Evolutionary conservation across 1,140 invertebrate genomes (phyloP), one percentile per base, ranked within the genome.

Genomic region (Euschistus heros): DNA sequence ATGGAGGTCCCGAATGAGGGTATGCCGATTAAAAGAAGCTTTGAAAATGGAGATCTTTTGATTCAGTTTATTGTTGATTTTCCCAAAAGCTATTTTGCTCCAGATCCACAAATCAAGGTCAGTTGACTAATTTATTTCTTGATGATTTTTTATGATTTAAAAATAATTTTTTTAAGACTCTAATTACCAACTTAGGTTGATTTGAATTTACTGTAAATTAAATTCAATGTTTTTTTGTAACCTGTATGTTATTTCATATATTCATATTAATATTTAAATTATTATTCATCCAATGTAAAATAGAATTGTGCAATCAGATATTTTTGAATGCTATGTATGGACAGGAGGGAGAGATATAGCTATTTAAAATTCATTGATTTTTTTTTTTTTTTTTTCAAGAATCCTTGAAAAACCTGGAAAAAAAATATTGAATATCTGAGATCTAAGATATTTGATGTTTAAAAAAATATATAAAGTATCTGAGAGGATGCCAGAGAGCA

Each of bases 51-150:
- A 46, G 85, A 90, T 74, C 77, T 97, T n/a, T 90, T 91, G 72
- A 83, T 97, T 63, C 84, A 87, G 70, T 95, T 96, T 78, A 81
- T 83, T 72, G 85, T 97, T 15, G 81, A 81, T 62, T 95, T 96
- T 74, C 94, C 94, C 33, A 78, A 84, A 66, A 86, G 84, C 70
- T 81, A 92, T 72, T 95, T 94, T 76, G 80, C 84, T 50, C 76
- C 80, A 67, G 82, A 87, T 69, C 80, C 81, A 47, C 80, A 83
- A 69, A 73, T 91, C 66, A 81, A 79, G 76, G 81, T 82, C 73
- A 67, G 65, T 14, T 27, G 7, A 59, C 7, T 33, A 18, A 62
- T 42, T 62, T 62, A 24, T n/a, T 1, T 22, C 20, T 54, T 54
- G 8, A 13, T 54, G 8, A 13, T 54, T 54, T 54, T n/a, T 54